A percentile compares a stretch with the other conserved stretches of the same genome.
phyloP scores from a whole-genome alignment of 2,797 vertebrate genomes.

The Antrozous pallidus region DNA sequence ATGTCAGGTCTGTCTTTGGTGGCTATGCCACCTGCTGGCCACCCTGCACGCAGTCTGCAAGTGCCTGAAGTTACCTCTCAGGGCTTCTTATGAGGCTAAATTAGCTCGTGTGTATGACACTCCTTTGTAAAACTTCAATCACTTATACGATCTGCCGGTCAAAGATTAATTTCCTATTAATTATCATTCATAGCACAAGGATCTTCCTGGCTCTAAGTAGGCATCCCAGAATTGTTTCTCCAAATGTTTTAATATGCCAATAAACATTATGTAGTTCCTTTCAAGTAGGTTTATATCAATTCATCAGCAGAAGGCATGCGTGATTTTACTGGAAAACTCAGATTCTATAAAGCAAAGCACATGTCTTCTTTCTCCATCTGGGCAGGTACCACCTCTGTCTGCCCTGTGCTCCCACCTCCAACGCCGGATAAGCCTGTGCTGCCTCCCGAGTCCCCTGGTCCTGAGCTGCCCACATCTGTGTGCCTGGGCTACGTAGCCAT shows the following conservation, averaged over 20 bases:
- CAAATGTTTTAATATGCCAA: neutral
- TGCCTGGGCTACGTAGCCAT: neutral
- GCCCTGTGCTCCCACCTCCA: neutral
- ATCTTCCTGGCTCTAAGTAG: neutral
- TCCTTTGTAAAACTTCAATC: neutral
- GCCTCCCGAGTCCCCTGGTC: neutral
- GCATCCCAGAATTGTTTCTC: neutral
- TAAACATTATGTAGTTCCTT: neutral
- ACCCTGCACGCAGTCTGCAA: neutral
- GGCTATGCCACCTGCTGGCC: neutral
- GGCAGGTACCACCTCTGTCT: neutral
- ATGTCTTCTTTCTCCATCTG: neutral
- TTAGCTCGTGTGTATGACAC: neutral
- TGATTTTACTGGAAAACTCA: neutral
- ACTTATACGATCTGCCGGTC: neutral
- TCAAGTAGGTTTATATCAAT: neutral
- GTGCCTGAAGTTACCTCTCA: neutral
- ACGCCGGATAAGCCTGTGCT: neutral
- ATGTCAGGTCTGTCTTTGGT: rapidly evolving
- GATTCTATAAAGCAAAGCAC: neutral
- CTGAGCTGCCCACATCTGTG: neutral
- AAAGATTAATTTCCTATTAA: conserved; percentile 24
- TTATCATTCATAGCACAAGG: neutral
- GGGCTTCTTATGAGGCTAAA: neutral
- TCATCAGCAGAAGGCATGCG: neutral